Evolutionary conservation across 2,113 vertebrate genomes (phyloP).

Genomic region (Sphyrna mokarran): DNA sequence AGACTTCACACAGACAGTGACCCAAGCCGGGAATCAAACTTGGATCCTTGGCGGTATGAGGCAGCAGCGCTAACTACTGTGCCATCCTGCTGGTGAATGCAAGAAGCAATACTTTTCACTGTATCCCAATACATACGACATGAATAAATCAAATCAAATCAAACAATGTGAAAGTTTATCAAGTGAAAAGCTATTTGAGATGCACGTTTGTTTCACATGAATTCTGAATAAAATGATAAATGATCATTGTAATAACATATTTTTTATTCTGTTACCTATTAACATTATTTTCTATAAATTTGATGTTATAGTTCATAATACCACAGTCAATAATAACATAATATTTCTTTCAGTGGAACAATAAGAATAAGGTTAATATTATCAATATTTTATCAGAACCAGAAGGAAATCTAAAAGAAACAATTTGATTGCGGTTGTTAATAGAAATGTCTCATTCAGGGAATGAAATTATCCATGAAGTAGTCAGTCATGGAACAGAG

Average conservation of each 20-base stretch:
- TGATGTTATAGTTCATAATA: conserved; percentile 9
- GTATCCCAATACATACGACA: too few relatives aligned
- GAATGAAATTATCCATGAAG: neutral
- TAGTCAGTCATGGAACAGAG: neutral
- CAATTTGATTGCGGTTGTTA: neutral
- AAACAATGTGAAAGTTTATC: neutral
- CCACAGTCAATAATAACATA: neutral
- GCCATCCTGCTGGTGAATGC: too few relatives aligned
- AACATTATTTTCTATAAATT: neutral
- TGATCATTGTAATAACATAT: neutral
- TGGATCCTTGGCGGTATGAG: too few relatives aligned
- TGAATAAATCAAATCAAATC: too few relatives aligned
- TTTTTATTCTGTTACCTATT: neutral
- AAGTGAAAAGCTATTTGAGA: neutral
- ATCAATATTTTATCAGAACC: neutral
- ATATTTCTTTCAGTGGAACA: neutral
- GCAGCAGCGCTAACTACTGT: too few relatives aligned
- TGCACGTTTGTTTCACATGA: neutral
- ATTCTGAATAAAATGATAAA: neutral
- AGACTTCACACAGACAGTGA: too few relatives aligned
- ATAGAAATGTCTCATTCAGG: neutral
- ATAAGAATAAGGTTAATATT: neutral
- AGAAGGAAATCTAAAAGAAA: neutral
- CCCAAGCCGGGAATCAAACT: too few relatives aligned
- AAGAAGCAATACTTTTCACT: too few relatives aligned